Base-by-base conservation (phyloP, 2,797 vertebrate species). In the Sylvia borin region DNA sequence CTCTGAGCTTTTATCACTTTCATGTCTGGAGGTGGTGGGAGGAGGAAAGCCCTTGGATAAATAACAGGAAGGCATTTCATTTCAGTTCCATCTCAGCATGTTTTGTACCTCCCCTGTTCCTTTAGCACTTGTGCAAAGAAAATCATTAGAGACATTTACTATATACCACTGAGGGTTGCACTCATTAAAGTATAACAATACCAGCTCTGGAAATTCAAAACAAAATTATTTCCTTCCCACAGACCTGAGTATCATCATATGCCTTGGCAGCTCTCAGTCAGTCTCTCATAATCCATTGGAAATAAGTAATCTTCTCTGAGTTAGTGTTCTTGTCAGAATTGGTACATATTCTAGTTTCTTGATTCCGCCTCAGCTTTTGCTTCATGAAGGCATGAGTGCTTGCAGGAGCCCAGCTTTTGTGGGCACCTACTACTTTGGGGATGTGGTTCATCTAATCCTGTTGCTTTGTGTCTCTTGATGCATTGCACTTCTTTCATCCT, bases 11-110 rank as follows among this genome's bases (percentile, higher is more conserved):
- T 89, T 87, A 92, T 73, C 77, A 48, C 71, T 91, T 92, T 70
- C 57, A 9, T 13, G 24, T 78, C 55, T 92, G 96, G 90, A 95
- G 93, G 90, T 5, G 64, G 90, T 93, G 60, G 94, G 85, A 95
- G 93, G 90, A 92, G 84, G 90, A 90, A 76, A 60, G 32, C 48
- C 67, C 17, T 79, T 27, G 53, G 55, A 73, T 92, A 94, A 95
- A 91, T 89, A 92, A 60, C 74, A 62, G 24, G 51, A 72, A 95
- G 42, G 55, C 73, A 55, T 90, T 91, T 93, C 60, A 64, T 78
- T 92, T 95, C 50, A 53, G 51, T 85, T 90, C 62, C 45, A 74
- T 95, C 80, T 85, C 73, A 48, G 61, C 45, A 36, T 76, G 81
- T 88, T 94, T 77, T 78, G 26, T 87, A 80, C 66, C 53, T 79